Evolutionary conservation across 2,797 vertebrate species (phyloP).

Genomic region (Brachymystax lenok): DNA sequence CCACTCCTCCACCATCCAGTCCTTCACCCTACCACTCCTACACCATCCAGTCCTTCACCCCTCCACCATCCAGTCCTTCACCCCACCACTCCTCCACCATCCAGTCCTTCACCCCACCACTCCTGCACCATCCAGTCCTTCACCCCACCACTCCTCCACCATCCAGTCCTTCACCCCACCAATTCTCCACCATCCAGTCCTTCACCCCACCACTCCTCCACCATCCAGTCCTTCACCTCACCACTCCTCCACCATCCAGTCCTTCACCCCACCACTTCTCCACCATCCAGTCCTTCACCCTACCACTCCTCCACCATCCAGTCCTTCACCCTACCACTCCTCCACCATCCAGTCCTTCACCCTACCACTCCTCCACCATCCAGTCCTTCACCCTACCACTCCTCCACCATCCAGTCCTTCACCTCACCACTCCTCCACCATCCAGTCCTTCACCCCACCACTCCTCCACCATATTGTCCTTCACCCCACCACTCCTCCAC

Average conservation of each 20-base stretch:
- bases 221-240: background rate
- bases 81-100: too few relatives aligned
- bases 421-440: slow-evolving; percentile 10
- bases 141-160: background rate
- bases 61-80: too few relatives aligned
- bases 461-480: background rate
- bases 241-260: background rate
- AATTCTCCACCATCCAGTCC: background rate
- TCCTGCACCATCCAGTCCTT: too few relatives aligned
- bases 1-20: too few relatives aligned
- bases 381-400: slow-evolving; percentile 8
- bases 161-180: background rate
- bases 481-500: background rate
- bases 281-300: background rate
- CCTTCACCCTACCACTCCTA: too few relatives aligned
- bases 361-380: slow-evolving; percentile 4
- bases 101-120: too few relatives aligned
- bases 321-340: slow-evolving; percentile 6
- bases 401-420: background rate
- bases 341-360: background rate
- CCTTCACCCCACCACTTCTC: slow-evolving; percentile 10
- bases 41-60: too few relatives aligned
- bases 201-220: slow-evolving; percentile 12
- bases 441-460: background rate
- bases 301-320: background rate